Evolutionary conservation across 2,888 invertebrate genomes (phyloP), one percentile per base, ranked within the genome.

Genomic region (Heteromyza rotundicornis): DNA sequence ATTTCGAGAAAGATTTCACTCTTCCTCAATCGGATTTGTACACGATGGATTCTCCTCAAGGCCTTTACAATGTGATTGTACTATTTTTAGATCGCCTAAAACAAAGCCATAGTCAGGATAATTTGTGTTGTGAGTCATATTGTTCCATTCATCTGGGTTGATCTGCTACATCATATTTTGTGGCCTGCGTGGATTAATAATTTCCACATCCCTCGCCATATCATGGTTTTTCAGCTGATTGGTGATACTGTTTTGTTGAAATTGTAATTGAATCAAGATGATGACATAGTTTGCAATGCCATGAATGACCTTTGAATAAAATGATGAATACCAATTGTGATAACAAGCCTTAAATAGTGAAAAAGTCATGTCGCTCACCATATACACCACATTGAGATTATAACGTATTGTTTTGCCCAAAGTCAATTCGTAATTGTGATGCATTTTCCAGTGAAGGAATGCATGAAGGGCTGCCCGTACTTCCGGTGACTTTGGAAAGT

Each of bases 221-320:
- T 32, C 27, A 8, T 49, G 5, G 3, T 2, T 20, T 16, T 62
- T 62, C 16, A 67, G 23, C 1, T 24, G 65, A 17, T 68, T 67
- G n/a, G 67, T 68, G 35, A 71, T 65, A 47, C 64, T 70, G 16
- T 71, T 68, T 60, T 78, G 75, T 54, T 80, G 82, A 12, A 77
- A 75, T 12, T 81, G 73, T 32, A 82, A 47, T 60, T 81, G 80
- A 16, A 81, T 76, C 35, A 81, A 55, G 17, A 81, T 68, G 14
- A 81, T 63, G 12, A 80, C 76, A 59, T 80, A 80, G 60, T 79
- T 80, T 0, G 70, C 70, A 57, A 81, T 68, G 14, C 70, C 75
- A 56, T 79, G 72, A 20, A 78, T 64, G 10, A 77, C 65, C 80
- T 82, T 59, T 12, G 40, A n/a, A n/a, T 12, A n/a, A 7, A n/a